phyloP scores from a whole-genome alignment of 2,888 invertebrate genomes.

The Crepidodera aurea region DNA sequence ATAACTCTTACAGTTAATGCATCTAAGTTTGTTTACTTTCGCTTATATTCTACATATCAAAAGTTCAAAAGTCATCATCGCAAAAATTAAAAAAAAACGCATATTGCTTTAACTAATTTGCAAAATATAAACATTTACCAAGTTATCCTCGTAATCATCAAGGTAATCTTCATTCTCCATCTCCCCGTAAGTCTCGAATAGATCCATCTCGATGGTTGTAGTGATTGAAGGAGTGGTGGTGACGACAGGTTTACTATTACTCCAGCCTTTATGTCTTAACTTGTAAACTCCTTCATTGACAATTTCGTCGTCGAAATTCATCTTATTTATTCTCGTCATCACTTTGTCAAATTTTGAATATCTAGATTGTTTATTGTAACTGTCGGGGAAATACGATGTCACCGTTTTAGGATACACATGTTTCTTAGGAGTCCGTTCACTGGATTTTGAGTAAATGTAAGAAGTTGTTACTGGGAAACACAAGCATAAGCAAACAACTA shows the following conservation, averaged over 20 bases:
- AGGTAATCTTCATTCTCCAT: constrained; percentile 34
- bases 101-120: too few relatives aligned
- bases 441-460: constrained; percentile 24
- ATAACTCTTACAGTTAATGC: too few relatives aligned
- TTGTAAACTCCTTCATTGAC: constrained; percentile 13
- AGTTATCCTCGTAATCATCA: constrained; percentile 34
- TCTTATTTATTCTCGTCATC: constrained; percentile 43
- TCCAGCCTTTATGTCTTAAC: constrained; percentile 39
- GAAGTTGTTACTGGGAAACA: constrained; percentile 29
- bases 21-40: too few relatives aligned
- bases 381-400: constrained; percentile 14
- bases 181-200: constrained; percentile 40
- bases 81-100: too few relatives aligned
- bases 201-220: constrained; percentile 32
- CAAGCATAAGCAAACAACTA: constrained; percentile 35
- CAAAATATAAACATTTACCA: constrained; percentile 32
- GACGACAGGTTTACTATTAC: constrained; percentile 5
- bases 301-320: constrained; percentile 28
- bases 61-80: too few relatives aligned
- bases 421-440: constrained; percentile 24
- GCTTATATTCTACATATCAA: too few relatives aligned
- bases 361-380: constrained; percentile 38
- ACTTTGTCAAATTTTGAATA: constrained; percentile 49
- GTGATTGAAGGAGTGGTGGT: constrained; percentile 33
- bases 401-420: constrained; percentile 8